A percentile compares a stretch with the other conserved stretches of the same genome.
These are phyloP conservation scores for Limnothrissa miodon DNA, from an alignment of 2,113 vertebrate genomes.

Conservation along the genomic window DNA sequence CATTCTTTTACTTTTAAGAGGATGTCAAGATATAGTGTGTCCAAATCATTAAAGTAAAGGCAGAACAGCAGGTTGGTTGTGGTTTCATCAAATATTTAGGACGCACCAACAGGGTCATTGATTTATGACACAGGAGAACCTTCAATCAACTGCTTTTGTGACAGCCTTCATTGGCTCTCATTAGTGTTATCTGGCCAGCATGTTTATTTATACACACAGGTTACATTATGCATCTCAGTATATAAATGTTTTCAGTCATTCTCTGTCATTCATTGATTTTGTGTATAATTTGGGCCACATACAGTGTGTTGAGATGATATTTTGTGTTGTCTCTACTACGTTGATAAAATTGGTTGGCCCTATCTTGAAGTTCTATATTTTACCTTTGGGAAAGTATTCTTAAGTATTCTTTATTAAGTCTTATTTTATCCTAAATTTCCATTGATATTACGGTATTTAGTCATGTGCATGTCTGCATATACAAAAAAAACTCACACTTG, in stretches of 20 bases:
- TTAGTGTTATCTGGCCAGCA: background rate
- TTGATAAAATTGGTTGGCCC: background rate
- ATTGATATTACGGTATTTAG: background rate
- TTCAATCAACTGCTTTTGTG: slow-evolving; percentile 28
- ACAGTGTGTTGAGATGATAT: background rate
- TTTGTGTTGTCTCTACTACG: background rate
- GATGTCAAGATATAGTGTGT: slow-evolving; percentile 23
- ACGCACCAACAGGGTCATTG: slow-evolving; percentile 25
- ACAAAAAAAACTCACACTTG: background rate
- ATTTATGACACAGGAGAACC: slow-evolving; percentile 32
- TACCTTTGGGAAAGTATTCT: background rate
- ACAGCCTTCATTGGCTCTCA: slow-evolving; percentile 13
- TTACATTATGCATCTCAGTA: background rate
- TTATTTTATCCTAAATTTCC: background rate
- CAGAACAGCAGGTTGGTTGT: slow-evolving; percentile 33
- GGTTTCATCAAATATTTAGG: slow-evolving; percentile 46
- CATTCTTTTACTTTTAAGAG: slow-evolving; percentile 15
- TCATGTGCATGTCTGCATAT: background rate
- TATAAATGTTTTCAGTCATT: background rate
- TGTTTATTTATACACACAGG: background rate
- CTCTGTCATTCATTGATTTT: background rate
- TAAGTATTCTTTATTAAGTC: too few species aligned
- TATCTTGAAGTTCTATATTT: background rate
- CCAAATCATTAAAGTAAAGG: slow-evolving; percentile 29
- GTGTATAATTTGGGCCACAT: background rate